Evolutionary conservation across 1,140 invertebrate genomes (phyloP).

Genomic region (Metaphire vulgaris): DNA sequence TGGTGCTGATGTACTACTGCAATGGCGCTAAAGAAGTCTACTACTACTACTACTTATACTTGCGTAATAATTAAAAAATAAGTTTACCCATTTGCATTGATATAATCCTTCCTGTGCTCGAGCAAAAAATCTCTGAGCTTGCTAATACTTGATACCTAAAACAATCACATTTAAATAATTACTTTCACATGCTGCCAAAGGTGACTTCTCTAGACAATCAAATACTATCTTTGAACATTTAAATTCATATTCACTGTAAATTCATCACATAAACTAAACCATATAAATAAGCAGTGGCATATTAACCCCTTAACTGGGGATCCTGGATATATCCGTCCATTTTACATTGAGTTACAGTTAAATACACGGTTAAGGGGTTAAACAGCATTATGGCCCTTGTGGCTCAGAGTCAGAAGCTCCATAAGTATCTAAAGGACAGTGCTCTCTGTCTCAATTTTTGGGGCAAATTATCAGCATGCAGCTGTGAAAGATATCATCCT

Average conservation of each 20-base stretch:
- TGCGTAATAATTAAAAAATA: not conserved
- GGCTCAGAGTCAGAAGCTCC: too few relatives aligned
- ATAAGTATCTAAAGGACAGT: too few relatives aligned
- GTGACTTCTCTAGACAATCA: not conserved
- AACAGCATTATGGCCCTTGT: too few relatives aligned
- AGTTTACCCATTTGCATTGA: slow-evolving; percentile 64
- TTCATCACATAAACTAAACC: too few relatives aligned
- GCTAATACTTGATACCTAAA: slow-evolving; percentile 62
- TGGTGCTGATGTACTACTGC: not conserved
- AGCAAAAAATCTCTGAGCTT: slow-evolving; percentile 71
- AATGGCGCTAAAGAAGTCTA: not conserved
- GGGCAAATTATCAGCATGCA: too few relatives aligned
- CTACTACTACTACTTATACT: too few relatives aligned
- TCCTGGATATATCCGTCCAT: not conserved
- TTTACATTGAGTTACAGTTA: too few relatives aligned
- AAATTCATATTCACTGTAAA: not conserved
- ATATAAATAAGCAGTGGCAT: not conserved
- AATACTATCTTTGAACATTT: slow-evolving; percentile 5
- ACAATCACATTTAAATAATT: slow-evolving; percentile 21
- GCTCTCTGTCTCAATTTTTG: too few relatives aligned
- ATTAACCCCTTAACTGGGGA: not conserved
- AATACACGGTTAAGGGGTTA: too few relatives aligned
- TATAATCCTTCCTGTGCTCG: slow-evolving; percentile 75
- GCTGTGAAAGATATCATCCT: too few relatives aligned
- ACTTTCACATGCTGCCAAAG: not conserved